phyloP scores from a whole-genome alignment of 1,140 invertebrate genomes.

The Drosophila elegans region DNA sequence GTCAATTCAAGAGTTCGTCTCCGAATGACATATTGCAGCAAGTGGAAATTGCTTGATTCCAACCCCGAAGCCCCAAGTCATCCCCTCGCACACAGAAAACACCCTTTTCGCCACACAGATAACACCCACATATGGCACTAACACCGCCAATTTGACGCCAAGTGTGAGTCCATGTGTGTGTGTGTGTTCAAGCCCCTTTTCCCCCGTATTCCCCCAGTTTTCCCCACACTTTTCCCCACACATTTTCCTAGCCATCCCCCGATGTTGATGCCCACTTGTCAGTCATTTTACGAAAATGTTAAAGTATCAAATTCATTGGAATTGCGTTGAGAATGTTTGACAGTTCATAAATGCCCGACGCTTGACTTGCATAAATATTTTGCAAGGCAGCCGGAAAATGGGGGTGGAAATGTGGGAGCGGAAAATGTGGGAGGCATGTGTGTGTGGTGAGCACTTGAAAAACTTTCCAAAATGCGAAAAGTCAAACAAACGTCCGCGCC shows the following conservation, averaged over 20 bases:
- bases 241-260: not conserved
- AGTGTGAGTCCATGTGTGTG: constrained; percentile 32
- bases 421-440: not conserved
- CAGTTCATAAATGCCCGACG: constrained; percentile 83
- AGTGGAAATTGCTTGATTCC: constrained; percentile 63
- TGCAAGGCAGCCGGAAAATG: constrained; percentile 56
- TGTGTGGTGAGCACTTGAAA: constrained; percentile 69
- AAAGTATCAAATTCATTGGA: constrained; percentile 84
- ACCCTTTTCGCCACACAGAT: constrained; percentile 45
- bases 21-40: constrained; percentile 43
- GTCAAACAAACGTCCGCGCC: constrained; percentile 76
- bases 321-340: constrained; percentile 84
- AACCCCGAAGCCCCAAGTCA: constrained; percentile 33
- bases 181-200: constrained; percentile 3
- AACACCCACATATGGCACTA: constrained; percentile 79
- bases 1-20: constrained; percentile 65
- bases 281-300: constrained; percentile 83
- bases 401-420: not conserved
- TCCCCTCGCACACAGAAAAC: constrained; percentile 19
- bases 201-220: constrained; percentile 7
- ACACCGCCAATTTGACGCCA: constrained; percentile 81
- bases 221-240: not conserved
- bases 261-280: constrained; percentile 47
- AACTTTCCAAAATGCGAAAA: constrained; percentile 80
- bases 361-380: constrained; percentile 85